A percentile compares a stretch with the other conserved stretches of the same genome.
Evolutionary conservation across 2,888 invertebrate genomes (phyloP).

Genomic region (Rotaria sp.): DNA sequence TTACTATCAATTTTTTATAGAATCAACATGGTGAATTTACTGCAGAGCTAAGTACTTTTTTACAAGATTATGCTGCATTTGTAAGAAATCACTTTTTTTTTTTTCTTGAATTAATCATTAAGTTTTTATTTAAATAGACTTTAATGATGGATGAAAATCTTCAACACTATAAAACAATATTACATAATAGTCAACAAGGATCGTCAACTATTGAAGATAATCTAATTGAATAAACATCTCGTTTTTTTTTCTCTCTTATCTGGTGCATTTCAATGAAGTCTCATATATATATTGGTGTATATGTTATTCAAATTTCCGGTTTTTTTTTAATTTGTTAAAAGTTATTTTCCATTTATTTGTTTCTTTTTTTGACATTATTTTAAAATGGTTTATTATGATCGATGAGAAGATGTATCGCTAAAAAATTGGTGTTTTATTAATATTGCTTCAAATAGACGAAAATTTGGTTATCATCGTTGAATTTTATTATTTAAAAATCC

Average conservation of each 20-base stretch:
- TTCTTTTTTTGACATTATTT: not conserved
- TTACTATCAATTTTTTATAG: not conserved
- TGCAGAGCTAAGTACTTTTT: not conserved
- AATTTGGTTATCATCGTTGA: not conserved
- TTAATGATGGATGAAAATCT: slow-evolving; percentile 22
- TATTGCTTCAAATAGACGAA: slow-evolving; percentile 1
- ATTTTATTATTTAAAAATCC: not conserved
- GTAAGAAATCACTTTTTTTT: not conserved
- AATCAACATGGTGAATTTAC: not conserved
- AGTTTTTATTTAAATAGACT: not conserved
- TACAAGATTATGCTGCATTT: slow-evolving; percentile 26
- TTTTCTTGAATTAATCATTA: not conserved
- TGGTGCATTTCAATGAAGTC: not conserved
- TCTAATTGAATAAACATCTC: not conserved
- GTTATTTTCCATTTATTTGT: not conserved
- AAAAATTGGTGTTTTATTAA: not conserved
- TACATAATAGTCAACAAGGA: not conserved
- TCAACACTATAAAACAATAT: not conserved
- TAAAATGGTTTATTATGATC: not conserved
- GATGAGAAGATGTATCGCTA: not conserved
- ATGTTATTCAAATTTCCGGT: not conserved
- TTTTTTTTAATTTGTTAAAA: not conserved
- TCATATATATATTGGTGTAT: not conserved
- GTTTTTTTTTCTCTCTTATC: not conserved
- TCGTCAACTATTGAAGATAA: not conserved